Evolutionary conservation across 2,888 invertebrate species (phyloP).

Genomic region (Limulus polyphemus): DNA sequence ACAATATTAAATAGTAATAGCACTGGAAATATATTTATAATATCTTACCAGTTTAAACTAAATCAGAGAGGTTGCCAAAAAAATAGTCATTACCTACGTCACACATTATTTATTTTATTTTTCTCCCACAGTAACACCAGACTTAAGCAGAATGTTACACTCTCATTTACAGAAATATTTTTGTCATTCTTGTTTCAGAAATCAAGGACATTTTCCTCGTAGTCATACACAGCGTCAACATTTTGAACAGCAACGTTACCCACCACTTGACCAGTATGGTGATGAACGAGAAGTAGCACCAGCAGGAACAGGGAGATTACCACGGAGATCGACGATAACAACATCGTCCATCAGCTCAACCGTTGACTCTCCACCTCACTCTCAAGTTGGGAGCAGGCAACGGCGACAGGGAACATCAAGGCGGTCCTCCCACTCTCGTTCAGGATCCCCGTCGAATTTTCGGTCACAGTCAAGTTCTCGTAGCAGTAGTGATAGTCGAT

Average conservation of each 20-base stretch:
- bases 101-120: no score
- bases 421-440: conserved; percentile 26
- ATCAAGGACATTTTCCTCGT: conserved; percentile 25
- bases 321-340: conserved; percentile 13
- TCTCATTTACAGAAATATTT: no score
- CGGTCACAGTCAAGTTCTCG: conserved; percentile 30
- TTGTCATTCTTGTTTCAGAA: conserved; percentile 7
- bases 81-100: no score
- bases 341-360: conserved; percentile 14
- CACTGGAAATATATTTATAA: no score
- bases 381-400: conserved; percentile 1
- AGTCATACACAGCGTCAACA: conserved; percentile 26
- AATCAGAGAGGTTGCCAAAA: no score
- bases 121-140: no score
- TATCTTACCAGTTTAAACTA: no score
- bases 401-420: conserved; percentile 2
- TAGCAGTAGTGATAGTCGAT: conserved; percentile 31
- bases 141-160: no score
- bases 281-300: conserved; percentile 18
- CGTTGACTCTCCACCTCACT: conserved; percentile 15
- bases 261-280: conserved; percentile 7
- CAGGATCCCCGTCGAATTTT: conserved; percentile 31
- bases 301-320: conserved; percentile 2
- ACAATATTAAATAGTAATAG: no score
- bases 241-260: conserved; percentile 22